Percentiles rank a stretch among this genome's conserved stretches.
phyloP scores from a whole-genome alignment of 2,888 invertebrate genomes.

The Andrena bicolor region DNA sequence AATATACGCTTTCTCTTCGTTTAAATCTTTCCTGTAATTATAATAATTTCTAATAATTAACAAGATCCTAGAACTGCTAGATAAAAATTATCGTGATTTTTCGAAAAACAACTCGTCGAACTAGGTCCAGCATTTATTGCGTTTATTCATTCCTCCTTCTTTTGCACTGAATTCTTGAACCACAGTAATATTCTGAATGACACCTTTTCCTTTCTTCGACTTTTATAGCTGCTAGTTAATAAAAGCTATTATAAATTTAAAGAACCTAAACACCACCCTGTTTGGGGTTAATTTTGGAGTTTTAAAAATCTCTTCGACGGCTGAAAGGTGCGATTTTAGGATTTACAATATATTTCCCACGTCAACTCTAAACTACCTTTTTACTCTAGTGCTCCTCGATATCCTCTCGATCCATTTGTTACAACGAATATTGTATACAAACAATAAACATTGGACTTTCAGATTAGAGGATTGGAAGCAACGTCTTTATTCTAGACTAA shows the following conservation, averaged over 20 bases:
- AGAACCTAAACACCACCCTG: slow-evolving; percentile 14
- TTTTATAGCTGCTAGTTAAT: slow-evolving; percentile 37
- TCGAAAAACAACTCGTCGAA: neutral
- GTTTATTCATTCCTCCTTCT: neutral
- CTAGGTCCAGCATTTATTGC: neutral
- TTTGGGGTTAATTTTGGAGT: slow-evolving; percentile 2
- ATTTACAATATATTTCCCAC: slow-evolving; percentile 4
- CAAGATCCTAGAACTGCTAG: too few species aligned
- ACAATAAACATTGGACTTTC: too few species aligned
- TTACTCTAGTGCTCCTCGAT: too few species aligned
- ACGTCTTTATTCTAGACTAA: too few species aligned
- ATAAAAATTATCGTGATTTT: neutral
- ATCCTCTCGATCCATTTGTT: too few species aligned
- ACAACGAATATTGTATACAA: too few species aligned
- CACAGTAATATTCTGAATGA: slow-evolving; percentile 7
- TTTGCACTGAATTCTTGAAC: neutral
- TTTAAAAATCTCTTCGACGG: neutral
- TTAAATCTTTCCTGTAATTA: slow-evolving; percentile 15
- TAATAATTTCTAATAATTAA: slow-evolving; percentile 28
- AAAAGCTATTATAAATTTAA: slow-evolving; percentile 34
- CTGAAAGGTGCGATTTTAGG: slow-evolving; percentile 20
- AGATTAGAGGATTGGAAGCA: too few species aligned
- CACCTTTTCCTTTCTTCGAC: slow-evolving; percentile 30
- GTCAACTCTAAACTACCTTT: too few species aligned
- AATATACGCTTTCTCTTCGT: slow-evolving; percentile 30